Evolutionary conservation across 2,113 vertebrate species (phyloP).

Genomic region (Silurus asotus): DNA sequence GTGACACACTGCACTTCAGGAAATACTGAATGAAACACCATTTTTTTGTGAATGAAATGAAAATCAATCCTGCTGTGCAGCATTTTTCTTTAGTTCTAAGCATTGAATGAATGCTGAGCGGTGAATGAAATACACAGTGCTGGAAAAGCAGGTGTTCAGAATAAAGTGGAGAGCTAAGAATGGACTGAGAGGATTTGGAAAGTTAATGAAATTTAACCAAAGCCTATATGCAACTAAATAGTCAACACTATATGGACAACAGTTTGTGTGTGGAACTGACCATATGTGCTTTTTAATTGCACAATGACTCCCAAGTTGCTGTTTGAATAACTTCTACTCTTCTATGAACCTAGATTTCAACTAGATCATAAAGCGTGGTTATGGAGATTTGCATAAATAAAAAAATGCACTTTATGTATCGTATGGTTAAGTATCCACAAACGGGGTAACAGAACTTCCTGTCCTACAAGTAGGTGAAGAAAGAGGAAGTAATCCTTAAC

Average conservation of each 20-base stretch:
- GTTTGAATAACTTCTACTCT: no score
- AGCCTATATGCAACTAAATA: neutral
- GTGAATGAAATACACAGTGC: neutral
- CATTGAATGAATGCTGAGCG: neutral
- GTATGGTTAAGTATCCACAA: no score
- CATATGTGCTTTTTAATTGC: no score
- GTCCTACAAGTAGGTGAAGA: neutral
- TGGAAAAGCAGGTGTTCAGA: neutral
- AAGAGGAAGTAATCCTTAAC: neutral
- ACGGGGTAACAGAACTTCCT: neutral
- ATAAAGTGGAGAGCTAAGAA: neutral
- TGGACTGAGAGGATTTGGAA: neutral
- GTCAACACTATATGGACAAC: no score
- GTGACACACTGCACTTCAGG: neutral
- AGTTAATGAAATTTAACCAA: neutral
- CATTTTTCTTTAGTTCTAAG: neutral
- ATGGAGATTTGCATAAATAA: no score
- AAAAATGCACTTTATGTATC: no score
- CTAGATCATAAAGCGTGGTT: no score
- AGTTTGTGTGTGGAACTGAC: no score
- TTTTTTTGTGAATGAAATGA: constrained; percentile 11
- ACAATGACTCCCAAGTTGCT: no score
- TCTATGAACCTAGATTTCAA: no score
- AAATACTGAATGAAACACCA: neutral
- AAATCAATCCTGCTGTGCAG: constrained; percentile 9